Conservation (phyloP, 1,140 invertebrate genomes). For the Belonocnema kinseyi region DNA sequence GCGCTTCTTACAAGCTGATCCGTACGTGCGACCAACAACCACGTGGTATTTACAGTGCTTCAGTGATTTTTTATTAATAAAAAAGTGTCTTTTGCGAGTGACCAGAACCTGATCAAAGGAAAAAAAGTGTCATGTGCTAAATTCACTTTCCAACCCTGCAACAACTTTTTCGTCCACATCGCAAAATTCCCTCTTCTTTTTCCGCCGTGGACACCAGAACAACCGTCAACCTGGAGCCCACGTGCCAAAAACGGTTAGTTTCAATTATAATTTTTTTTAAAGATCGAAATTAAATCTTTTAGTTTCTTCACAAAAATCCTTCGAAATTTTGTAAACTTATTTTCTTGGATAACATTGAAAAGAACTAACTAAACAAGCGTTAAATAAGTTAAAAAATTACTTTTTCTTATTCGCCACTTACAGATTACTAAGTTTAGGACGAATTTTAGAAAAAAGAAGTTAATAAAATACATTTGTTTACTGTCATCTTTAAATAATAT, state of each 20-base stretch:
- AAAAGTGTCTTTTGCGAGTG: slow-evolving; percentile 38
- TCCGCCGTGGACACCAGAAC: slow-evolving; percentile 69
- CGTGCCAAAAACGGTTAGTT: slow-evolving; percentile 76
- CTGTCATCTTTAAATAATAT: no score
- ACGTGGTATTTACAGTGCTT: slow-evolving; percentile 56
- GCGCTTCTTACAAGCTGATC: slow-evolving; percentile 56
- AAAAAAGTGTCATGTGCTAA: background rate
- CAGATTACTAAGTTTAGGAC: no score
- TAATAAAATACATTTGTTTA: no score
- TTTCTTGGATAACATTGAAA: no score
- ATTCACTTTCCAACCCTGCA: background rate
- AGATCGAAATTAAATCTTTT: no score
- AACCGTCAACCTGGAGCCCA: slow-evolving; percentile 77
- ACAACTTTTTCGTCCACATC: background rate
- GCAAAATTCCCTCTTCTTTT: slow-evolving; percentile 33
- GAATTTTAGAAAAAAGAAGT: no score
- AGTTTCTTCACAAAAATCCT: no score
- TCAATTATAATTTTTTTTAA: background rate
- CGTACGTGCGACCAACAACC: slow-evolving; percentile 57
- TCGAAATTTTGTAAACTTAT: no score
- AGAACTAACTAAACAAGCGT: no score
- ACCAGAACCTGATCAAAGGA: slow-evolving; percentile 31
- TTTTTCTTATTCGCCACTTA: no score
- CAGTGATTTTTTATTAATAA: background rate
- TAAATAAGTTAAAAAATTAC: no score